These are phyloP conservation scores for Leptinotarsa haldemani DNA, from an alignment of 2,888 invertebrate species.

Conservation along the genomic window DNA sequence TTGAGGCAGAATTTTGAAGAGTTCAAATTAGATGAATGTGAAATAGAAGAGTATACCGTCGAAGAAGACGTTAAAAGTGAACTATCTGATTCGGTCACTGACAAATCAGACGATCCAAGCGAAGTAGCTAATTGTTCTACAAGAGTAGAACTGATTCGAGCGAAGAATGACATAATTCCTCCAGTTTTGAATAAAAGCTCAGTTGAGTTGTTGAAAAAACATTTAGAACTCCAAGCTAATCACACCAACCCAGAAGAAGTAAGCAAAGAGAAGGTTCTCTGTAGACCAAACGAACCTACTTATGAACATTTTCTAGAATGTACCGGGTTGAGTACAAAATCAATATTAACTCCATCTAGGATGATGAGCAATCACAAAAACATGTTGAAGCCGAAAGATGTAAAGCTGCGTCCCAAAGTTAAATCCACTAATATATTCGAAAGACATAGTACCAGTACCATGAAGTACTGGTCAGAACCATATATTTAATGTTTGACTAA, in stretches of 20 bases:
- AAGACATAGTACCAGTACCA: constrained; percentile 64
- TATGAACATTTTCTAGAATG: constrained; percentile 84
- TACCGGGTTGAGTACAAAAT: constrained; percentile 83
- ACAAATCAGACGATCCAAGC: constrained; percentile 25
- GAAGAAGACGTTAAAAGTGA: constrained; percentile 50
- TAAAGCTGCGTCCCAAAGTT: constrained; percentile 79
- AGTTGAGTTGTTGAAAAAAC: constrained; percentile 60
- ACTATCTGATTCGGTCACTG: constrained; percentile 34
- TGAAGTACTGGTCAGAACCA: constrained; percentile 66
- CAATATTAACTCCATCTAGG: constrained; percentile 76
- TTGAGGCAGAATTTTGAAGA: constrained; percentile 83
- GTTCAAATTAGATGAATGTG: constrained; percentile 81
- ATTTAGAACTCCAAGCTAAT: constrained; percentile 64
- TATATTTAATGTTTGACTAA: constrained; percentile 54
- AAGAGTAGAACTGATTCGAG: constrained; percentile 57
- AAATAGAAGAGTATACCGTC: constrained; percentile 67
- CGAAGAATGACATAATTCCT: constrained; percentile 52
- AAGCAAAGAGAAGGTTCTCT: constrained; percentile 56
- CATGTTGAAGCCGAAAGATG: constrained; percentile 81
- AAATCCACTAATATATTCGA: constrained; percentile 68
- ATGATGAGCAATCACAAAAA: constrained; percentile 80
- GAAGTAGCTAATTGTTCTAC: constrained; percentile 42
- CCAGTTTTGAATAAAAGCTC: constrained; percentile 57
- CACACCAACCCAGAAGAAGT: constrained; percentile 51
- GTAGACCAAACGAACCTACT: constrained; percentile 62